phyloP scores from a whole-genome alignment of 2,113 vertebrate species.

The Menidia beryllina region DNA sequence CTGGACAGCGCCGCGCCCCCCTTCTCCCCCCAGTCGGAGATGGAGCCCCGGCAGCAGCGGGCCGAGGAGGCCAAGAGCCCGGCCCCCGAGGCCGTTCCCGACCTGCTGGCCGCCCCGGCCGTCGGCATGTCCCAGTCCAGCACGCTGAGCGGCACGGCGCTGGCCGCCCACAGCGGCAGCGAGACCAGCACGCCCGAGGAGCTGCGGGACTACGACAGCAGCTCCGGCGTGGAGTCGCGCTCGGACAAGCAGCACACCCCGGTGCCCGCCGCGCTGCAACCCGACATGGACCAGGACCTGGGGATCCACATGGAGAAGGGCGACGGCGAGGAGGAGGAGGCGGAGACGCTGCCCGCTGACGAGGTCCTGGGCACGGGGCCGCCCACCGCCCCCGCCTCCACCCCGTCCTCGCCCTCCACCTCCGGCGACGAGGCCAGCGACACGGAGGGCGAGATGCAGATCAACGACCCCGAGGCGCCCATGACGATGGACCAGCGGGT shows the following conservation, averaged over 20 bases:
- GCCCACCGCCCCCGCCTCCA: slow-evolving; percentile 82
- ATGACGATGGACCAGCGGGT: slow-evolving; percentile 58
- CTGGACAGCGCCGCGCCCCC: slow-evolving; percentile 57
- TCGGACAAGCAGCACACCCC: slow-evolving; percentile 84
- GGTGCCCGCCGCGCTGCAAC: slow-evolving; percentile 70
- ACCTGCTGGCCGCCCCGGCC: slow-evolving; percentile 45
- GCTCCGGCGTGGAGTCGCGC: slow-evolving; percentile 86
- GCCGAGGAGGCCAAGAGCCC: slow-evolving; percentile 38
- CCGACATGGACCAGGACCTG: slow-evolving; percentile 84
- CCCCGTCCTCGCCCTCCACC: slow-evolving; percentile 78
- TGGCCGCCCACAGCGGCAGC: slow-evolving; percentile 87
- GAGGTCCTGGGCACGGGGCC: slow-evolving; percentile 83
- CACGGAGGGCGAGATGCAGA: slow-evolving; percentile 83
- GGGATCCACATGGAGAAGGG: slow-evolving; percentile 85
- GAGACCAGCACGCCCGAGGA: slow-evolving; percentile 92
- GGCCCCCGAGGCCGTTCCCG: slow-evolving; percentile 22
- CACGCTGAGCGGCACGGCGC: slow-evolving; percentile 84
- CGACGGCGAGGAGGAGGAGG: slow-evolving; percentile 85
- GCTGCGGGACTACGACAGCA: slow-evolving; percentile 89
- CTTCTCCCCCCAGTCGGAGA: slow-evolving; percentile 44
- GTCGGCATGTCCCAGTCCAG: slow-evolving; percentile 82
- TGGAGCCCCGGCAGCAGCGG: slow-evolving; percentile 26
- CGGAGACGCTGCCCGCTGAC: slow-evolving; percentile 85
- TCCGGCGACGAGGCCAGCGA: slow-evolving; percentile 85
- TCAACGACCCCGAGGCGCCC: slow-evolving; percentile 72